phyloP scores from a whole-genome alignment of 2,888 invertebrate genomes.

The Tortrix viridana region DNA sequence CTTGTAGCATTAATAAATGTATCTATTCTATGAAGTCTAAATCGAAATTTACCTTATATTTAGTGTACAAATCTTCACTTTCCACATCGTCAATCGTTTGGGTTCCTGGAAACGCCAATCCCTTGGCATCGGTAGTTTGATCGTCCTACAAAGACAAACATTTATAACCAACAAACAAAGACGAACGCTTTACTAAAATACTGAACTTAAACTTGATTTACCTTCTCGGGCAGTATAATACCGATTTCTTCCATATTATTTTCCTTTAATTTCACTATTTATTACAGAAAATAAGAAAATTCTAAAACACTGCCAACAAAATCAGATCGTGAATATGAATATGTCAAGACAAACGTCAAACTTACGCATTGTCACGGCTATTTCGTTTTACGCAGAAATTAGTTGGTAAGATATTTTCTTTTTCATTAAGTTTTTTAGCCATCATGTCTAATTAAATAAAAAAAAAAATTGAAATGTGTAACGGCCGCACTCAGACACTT shows the following conservation, averaged over 20 bases:
- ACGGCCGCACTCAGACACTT: too few relatives aligned
- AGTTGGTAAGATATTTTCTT: background rate
- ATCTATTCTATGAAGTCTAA: too few relatives aligned
- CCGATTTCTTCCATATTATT: constrained; percentile 92
- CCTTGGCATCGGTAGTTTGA: constrained; percentile 85
- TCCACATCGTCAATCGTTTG: constrained; percentile 92
- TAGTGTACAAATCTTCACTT: constrained; percentile 96
- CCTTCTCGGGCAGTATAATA: constrained; percentile 91
- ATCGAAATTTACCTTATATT: constrained; percentile 90
- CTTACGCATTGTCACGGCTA: constrained; percentile 55
- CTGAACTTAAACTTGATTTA: constrained; percentile 59
- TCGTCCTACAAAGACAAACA: constrained; percentile 83
- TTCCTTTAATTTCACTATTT: constrained; percentile 31
- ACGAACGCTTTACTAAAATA: background rate
- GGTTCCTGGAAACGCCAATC: constrained; percentile 86
- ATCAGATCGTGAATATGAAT: constrained; percentile 37
- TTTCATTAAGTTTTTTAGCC: background rate
- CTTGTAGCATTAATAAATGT: too few relatives aligned
- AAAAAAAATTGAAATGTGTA: too few relatives aligned
- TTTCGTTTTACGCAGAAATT: constrained; percentile 40
- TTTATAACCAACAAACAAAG: constrained; percentile 16
- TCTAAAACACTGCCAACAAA: constrained; percentile 24
- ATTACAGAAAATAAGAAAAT: constrained; percentile 29
- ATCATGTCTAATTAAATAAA: too few relatives aligned
- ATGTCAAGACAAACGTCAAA: constrained; percentile 45